Conservation (phyloP, 1,140 invertebrate species). For the Vanessa atalanta region DNA sequence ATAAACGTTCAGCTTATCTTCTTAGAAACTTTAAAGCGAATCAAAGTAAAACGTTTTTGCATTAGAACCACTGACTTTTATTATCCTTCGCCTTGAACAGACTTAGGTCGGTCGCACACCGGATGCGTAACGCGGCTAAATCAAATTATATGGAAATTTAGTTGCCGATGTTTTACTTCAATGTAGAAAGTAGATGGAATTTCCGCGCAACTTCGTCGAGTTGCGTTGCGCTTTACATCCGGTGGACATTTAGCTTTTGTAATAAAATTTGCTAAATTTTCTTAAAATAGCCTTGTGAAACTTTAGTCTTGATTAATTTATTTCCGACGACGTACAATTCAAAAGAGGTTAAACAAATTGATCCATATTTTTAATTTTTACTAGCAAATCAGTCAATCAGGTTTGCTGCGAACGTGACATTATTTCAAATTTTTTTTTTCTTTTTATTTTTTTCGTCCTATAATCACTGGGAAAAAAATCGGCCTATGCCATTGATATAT, state of each 20-base stretch:
- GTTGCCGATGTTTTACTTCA: conserved; percentile 2
- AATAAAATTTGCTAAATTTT: not conserved
- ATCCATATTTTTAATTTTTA: too few species aligned
- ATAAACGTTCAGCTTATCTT: conserved; percentile 24
- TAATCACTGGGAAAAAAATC: too few species aligned
- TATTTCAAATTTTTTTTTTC: too few species aligned
- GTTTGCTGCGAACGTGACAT: too few species aligned
- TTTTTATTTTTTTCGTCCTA: too few species aligned
- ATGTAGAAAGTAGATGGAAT: not conserved
- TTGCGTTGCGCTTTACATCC: not conserved
- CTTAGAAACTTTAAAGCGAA: conserved; percentile 23
- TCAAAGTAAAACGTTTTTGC: conserved; percentile 27
- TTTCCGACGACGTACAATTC: not conserved
- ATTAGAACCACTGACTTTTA: conserved; percentile 28
- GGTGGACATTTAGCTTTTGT: not conserved
- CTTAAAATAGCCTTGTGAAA: not conserved
- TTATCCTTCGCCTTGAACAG: not conserved
- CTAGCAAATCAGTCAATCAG: too few species aligned
- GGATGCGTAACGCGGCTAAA: not conserved
- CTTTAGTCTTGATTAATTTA: not conserved
- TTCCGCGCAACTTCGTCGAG: not conserved
- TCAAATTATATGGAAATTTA: conserved; percentile 3
- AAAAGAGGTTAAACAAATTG: too few species aligned
- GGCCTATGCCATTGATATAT: too few species aligned
- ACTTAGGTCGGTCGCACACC: not conserved